These are phyloP conservation scores for Leptinotarsa haldemani DNA, from an alignment of 2,888 invertebrate species.

Conservation along the genomic window DNA sequence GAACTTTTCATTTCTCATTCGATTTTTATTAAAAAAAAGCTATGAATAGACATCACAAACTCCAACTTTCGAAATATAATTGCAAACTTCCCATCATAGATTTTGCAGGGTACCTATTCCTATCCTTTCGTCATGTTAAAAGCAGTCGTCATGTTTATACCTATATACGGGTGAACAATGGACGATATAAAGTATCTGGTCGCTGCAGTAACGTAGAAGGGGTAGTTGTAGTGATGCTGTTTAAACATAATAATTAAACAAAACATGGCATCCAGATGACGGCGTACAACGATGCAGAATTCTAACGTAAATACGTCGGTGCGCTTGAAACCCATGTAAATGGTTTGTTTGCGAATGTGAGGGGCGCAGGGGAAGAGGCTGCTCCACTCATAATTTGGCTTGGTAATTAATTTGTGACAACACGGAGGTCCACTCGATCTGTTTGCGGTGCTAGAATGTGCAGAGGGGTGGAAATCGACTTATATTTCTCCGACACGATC, in stretches of 20 bases:
- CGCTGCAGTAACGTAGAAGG: conserved; percentile 44
- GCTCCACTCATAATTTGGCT: conserved; percentile 26
- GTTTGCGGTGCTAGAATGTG: background rate
- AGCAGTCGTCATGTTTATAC: background rate
- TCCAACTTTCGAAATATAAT: too few relatives aligned
- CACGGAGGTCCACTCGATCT: conserved; percentile 16
- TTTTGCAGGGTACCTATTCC: too few relatives aligned
- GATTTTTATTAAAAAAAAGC: too few relatives aligned
- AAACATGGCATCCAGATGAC: conserved; percentile 56
- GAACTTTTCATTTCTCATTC: too few relatives aligned
- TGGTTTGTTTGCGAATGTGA: conserved; percentile 50
- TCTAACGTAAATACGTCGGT: conserved; percentile 56
- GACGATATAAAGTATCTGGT: conserved; percentile 39
- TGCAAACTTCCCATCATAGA: too few relatives aligned
- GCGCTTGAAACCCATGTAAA: conserved; percentile 52
- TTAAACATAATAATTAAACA: conserved; percentile 56
- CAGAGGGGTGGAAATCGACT: background rate
- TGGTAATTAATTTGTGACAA: conserved; percentile 27
- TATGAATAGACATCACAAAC: too few relatives aligned
- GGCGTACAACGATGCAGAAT: conserved; percentile 53
- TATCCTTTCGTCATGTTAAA: background rate
- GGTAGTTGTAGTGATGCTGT: conserved; percentile 48
- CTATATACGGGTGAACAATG: conserved; percentile 27
- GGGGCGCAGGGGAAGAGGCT: background rate
- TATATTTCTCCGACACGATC: background rate